These are phyloP conservation scores for Drosophila virilis DNA, from an alignment of 1,140 invertebrate species.

Conservation along the genomic window DNA sequence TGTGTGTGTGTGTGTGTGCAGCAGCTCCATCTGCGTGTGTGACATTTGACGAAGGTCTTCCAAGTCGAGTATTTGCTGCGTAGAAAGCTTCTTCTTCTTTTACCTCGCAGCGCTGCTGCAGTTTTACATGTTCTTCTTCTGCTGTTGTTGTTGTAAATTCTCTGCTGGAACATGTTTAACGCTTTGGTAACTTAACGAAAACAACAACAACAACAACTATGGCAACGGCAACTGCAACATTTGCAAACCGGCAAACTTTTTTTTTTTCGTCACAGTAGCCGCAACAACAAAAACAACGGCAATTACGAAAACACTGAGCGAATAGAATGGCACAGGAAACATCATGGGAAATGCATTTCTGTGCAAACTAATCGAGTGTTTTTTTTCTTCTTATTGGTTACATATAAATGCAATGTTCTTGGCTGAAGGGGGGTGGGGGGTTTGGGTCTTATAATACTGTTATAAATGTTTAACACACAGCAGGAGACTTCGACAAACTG, in stretches of 20 bases:
- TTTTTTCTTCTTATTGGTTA: neutral
- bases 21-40: constrained; percentile 14
- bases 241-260: constrained; percentile 7
- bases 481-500: too few species aligned
- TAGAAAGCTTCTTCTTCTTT: constrained; percentile 24
- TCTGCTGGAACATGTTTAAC: constrained; percentile 15
- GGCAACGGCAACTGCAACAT: neutral
- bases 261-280: neutral
- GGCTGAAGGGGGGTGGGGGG: too few species aligned
- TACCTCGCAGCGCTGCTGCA: neutral
- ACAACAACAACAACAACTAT: neutral
- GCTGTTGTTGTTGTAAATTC: neutral
- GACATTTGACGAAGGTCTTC: constrained; percentile 38
- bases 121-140: neutral
- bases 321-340: too few species aligned
- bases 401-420: too few species aligned
- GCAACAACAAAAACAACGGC: neutral
- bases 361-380: neutral
- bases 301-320: neutral
- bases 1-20: constrained; percentile 4
- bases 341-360: neutral
- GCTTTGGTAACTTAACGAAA: constrained; percentile 1
- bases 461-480: too few species aligned
- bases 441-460: too few species aligned
- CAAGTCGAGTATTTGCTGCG: constrained; percentile 25